Evolutionary conservation across 2,797 vertebrate genomes (phyloP).

Genomic region (Platalea minor): DNA sequence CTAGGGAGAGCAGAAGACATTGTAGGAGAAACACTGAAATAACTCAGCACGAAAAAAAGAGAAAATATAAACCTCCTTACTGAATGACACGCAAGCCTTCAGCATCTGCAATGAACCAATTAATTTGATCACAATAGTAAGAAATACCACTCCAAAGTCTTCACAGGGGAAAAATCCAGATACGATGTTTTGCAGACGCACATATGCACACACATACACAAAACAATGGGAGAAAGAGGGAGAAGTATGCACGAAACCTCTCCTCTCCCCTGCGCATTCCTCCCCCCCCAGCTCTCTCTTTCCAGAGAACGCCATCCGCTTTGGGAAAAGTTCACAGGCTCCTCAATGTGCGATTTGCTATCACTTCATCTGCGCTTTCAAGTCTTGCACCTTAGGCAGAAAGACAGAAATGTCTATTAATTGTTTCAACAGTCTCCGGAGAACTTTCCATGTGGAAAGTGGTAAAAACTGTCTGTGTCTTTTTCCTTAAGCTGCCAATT

Average conservation of each 20-base stretch:
- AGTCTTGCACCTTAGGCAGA: conserved; percentile 6
- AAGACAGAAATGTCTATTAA: conserved; percentile 35
- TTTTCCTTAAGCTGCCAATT: conserved; percentile 48
- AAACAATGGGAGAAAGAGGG: background rate
- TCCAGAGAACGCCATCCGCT: background rate
- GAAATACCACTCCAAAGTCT: background rate
- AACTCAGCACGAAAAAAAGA: background rate
- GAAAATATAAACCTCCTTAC: background rate
- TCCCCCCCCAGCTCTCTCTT: background rate
- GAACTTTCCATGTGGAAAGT: conserved; percentile 9
- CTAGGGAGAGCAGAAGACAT: background rate
- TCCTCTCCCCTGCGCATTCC: background rate
- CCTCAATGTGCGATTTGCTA: background rate
- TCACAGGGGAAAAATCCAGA: background rate
- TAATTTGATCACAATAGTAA: background rate
- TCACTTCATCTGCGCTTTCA: conserved; percentile 13
- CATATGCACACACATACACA: background rate
- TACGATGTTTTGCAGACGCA: background rate
- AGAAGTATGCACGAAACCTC: background rate
- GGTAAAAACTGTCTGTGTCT: background rate
- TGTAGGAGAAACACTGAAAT: background rate
- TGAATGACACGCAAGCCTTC: background rate
- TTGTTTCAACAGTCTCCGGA: conserved; percentile 6
- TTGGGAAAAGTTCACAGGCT: background rate
- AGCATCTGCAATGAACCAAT: background rate